These are phyloP conservation scores for Penaeus monodon DNA, from an alignment of 2,888 invertebrate genomes.

Conservation along the genomic window DNA sequence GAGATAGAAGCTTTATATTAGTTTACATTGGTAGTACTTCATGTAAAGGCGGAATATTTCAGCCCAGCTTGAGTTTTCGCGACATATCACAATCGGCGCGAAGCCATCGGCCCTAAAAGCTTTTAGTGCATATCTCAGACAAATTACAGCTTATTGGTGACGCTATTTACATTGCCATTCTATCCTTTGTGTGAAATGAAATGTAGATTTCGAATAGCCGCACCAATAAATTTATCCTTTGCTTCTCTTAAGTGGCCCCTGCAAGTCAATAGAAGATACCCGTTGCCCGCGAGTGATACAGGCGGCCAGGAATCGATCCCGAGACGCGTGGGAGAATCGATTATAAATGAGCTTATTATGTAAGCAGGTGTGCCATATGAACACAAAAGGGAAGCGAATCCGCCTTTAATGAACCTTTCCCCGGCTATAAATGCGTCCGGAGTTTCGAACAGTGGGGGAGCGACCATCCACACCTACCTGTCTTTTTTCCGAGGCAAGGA, in stretches of 20 bases:
- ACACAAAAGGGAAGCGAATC: not conserved
- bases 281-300: no score
- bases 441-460: not conserved
- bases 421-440: not conserved
- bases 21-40: not conserved
- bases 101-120: no score
- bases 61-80: not conserved
- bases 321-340: no score
- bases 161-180: constrained; percentile 9
- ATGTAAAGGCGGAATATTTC: not conserved
- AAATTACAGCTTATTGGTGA: constrained; percentile 24
- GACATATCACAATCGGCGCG: constrained; percentile 12
- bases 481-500: constrained; percentile 10
- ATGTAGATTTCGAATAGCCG: constrained; percentile 9
- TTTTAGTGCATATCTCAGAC: constrained; percentile 5
- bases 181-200: constrained; percentile 9
- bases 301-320: no score
- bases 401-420: not conserved
- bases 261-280: no score
- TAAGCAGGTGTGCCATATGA: no score
- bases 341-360: no score
- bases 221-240: no score
- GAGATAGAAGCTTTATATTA: not conserved
- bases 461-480: constrained; percentile 13
- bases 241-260: no score